A percentile compares a stretch with the other conserved stretches of the same genome.
These are phyloP conservation scores for Bombus terrestris DNA, from an alignment of 1,140 invertebrate genomes.

Conservation along the genomic window DNA sequence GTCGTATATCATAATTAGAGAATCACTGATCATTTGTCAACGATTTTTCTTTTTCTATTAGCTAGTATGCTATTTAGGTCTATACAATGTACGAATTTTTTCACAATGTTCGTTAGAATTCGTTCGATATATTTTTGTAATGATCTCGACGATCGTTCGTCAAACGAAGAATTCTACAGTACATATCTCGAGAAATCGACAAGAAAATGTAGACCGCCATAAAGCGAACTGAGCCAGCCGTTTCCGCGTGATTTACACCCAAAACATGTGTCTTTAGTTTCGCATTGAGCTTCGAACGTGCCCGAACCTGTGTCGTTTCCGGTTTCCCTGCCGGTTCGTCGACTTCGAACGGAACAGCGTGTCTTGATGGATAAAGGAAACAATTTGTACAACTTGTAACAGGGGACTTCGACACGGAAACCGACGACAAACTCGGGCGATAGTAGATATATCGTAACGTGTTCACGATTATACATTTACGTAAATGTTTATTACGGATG, in stretches of 20 bases:
- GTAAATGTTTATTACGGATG: conserved; percentile 78
- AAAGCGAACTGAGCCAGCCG: neutral
- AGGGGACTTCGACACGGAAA: neutral
- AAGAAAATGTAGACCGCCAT: neutral
- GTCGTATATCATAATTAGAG: too few relatives aligned
- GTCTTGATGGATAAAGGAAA: conserved; percentile 11
- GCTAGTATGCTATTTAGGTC: neutral
- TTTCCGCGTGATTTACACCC: conserved; percentile 73
- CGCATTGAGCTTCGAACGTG: conserved; percentile 63
- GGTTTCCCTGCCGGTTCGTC: conserved; percentile 10
- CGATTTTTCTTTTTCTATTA: neutral
- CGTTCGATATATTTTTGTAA: neutral
- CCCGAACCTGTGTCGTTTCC: conserved; percentile 51
- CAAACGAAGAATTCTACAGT: neutral
- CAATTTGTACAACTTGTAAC: conserved; percentile 6
- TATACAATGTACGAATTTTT: neutral
- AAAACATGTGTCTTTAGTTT: conserved; percentile 73
- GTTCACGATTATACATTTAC: conserved; percentile 79
- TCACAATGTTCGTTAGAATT: neutral
- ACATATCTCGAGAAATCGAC: neutral
- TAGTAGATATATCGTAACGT: conserved; percentile 73
- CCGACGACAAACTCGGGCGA: conserved; percentile 65
- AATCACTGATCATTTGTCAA: neutral
- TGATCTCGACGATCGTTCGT: neutral
- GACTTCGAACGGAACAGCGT: neutral